Evolutionary conservation across 2,888 invertebrate species (phyloP).

Genomic region (Uloborus plumipes): DNA sequence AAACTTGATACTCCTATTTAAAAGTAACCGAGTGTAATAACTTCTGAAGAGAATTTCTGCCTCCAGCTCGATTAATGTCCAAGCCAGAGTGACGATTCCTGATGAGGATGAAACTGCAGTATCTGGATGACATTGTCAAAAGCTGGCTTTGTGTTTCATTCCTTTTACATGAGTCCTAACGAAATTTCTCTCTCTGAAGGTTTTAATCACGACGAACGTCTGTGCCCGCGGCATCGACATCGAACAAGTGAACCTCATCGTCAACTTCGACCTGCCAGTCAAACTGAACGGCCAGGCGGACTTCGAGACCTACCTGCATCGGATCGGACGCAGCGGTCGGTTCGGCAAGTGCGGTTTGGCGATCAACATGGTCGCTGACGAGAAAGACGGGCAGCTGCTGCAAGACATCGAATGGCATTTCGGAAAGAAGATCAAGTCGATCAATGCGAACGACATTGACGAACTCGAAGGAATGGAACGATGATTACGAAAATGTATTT

Average conservation of each 20-base stretch:
- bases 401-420: constrained; percentile 88
- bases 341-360: constrained; percentile 98
- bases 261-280: constrained; percentile 97
- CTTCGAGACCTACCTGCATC: constrained; percentile 97
- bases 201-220: constrained; percentile 86
- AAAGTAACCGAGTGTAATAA: too few species aligned
- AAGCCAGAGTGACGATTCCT: too few species aligned
- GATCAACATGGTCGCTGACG: constrained; percentile 90
- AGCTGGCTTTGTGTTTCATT: too few species aligned
- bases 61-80: too few species aligned
- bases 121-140: too few species aligned
- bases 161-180: too few species aligned
- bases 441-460: constrained; percentile 91
- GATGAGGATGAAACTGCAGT: too few species aligned
- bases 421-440: constrained; percentile 83
- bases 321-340: constrained; percentile 95
- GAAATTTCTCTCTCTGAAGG: constrained; percentile 75
- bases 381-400: constrained; percentile 80
- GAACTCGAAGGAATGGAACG: constrained; percentile 86
- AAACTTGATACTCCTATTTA: too few species aligned
- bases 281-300: constrained; percentile 80
- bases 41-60: too few species aligned
- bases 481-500: background rate
- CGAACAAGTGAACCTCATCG: constrained; percentile 96
- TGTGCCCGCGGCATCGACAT: constrained; percentile 88